Conservation (phyloP, 1,140 invertebrate genomes). For the Drosophila albomicans region DNA sequence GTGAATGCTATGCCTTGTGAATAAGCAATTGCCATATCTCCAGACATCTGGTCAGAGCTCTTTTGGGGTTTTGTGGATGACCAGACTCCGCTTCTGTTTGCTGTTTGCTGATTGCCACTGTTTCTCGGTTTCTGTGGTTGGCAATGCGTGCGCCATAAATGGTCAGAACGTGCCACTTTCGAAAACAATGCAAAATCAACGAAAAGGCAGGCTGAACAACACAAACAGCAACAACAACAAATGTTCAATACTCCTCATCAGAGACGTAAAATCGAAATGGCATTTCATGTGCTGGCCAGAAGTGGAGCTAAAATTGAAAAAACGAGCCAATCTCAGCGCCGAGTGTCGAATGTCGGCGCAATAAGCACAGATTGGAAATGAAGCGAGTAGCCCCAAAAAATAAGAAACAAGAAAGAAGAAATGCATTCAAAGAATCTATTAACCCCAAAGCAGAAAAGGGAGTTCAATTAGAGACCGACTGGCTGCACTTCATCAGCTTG, state of each 20-base stretch:
- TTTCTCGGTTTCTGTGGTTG: constrained; percentile 2
- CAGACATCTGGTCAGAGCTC: constrained; percentile 10
- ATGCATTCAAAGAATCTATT: constrained; percentile 49
- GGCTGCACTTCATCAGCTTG: constrained; percentile 47
- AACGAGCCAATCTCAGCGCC: constrained; percentile 26
- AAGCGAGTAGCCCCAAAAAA: constrained; percentile 12
- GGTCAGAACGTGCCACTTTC: constrained; percentile 54
- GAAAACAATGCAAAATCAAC: constrained; percentile 57
- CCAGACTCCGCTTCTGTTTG: background rate
- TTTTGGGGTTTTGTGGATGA: constrained; percentile 5
- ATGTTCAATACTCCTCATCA: background rate
- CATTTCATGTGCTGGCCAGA: background rate
- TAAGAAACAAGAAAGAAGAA: constrained; percentile 1
- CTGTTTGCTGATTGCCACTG: too few relatives aligned
- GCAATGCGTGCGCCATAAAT: constrained; percentile 50
- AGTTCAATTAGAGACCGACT: constrained; percentile 47
- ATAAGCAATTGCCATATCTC: constrained; percentile 4
- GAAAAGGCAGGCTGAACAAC: background rate
- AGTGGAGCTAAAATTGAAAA: background rate
- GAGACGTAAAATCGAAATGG: constrained; percentile 15
- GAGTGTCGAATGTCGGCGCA: constrained; percentile 39
- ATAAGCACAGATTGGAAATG: constrained; percentile 50
- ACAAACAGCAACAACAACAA: constrained; percentile 11
- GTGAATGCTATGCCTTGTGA: background rate
- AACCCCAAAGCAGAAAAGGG: constrained; percentile 12